Base-by-base conservation (phyloP, 2,113 vertebrate species). In the Cyanoliseus patagonus region DNA sequence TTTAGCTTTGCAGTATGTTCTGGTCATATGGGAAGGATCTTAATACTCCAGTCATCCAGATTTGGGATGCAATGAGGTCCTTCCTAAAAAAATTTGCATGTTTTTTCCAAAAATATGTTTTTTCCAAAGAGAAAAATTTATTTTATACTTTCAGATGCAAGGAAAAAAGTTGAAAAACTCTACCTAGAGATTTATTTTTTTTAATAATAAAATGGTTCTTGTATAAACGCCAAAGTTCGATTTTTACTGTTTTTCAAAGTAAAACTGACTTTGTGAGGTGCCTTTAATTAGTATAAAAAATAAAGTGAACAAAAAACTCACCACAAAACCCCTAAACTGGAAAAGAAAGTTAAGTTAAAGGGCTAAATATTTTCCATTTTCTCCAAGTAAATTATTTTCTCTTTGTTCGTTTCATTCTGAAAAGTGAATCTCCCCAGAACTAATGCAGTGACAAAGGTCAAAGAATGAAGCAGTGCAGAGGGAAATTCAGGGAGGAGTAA, bases 321-420 rank as follows among this genome's bases (percentile, higher is more conserved):
- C 7, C 18, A 10, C 4, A 2, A 77, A 69, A 8, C 30, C 14
- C 10, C 17, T 76, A 8, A 5, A 20, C 10, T 17, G 9, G 37
- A 64, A 35, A 44, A 39, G 16, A 53, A 88, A 57, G 14, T 83
- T 81, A 74, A 1, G 19, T 66, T 46, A 83, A 86, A 75, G 42
- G 6, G 16, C 49, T 59, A 83, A 66, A 42, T 92, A 20, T 78
- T 94, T 92, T 73, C 53, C 2, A 1, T 84, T 30, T 8, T 66
- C 37, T 22, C 11, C 33, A 81, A 63, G 77, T 95, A 86, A 91
- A 91, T 91, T 41, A 89, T 95, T 94, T 95, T 80, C 68, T 73
- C 33, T 63, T 85, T 85, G 25, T 80, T 91, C 91, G 8, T 81
- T 91, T 87, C 87, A 25, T 63, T 92, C 64, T 42, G 69, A 51